A percentile compares a stretch with the other conserved stretches of the same genome.
phyloP scores from a whole-genome alignment of 2,797 vertebrate genomes.

The Gorsachius magnificus region DNA sequence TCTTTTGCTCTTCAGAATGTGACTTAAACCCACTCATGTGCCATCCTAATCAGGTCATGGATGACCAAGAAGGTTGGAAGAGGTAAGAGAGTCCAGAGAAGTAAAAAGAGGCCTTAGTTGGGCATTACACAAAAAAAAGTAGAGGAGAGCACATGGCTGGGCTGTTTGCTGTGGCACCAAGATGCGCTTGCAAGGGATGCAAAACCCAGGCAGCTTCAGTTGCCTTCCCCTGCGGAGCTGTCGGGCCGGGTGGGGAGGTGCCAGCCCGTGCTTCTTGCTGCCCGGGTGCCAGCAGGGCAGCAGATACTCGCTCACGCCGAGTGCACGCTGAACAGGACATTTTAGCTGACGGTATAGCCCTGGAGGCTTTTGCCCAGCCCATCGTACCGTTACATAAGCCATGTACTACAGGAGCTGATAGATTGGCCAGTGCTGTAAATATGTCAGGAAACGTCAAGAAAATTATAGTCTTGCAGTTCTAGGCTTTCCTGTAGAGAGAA shows the following conservation, averaged over 20 bases:
- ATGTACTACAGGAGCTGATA: neutral
- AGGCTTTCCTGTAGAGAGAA: slow-evolving; percentile 28
- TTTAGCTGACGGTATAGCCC: neutral
- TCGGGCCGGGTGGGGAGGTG: neutral
- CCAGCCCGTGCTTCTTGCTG: neutral
- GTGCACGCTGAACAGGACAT: neutral
- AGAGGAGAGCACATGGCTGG: neutral
- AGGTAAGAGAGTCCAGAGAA: neutral
- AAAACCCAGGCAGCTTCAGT: neutral
- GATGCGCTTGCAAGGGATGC: neutral
- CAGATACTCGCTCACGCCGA: neutral
- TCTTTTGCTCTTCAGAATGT: neutral
- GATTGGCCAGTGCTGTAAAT: slow-evolving; percentile 13
- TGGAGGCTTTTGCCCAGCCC: neutral
- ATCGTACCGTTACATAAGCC: neutral
- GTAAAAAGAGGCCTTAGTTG: neutral
- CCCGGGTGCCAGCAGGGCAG: neutral
- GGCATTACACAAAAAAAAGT: neutral
- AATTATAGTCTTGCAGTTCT: neutral
- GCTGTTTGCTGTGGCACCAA: neutral
- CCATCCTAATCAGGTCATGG: neutral
- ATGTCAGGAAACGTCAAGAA: slow-evolving; percentile 32
- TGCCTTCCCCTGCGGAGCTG: neutral
- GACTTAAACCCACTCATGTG: neutral
- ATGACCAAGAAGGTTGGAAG: neutral